phyloP scores from a whole-genome alignment of 1,140 invertebrate species.

The Drosophila busckii region DNA sequence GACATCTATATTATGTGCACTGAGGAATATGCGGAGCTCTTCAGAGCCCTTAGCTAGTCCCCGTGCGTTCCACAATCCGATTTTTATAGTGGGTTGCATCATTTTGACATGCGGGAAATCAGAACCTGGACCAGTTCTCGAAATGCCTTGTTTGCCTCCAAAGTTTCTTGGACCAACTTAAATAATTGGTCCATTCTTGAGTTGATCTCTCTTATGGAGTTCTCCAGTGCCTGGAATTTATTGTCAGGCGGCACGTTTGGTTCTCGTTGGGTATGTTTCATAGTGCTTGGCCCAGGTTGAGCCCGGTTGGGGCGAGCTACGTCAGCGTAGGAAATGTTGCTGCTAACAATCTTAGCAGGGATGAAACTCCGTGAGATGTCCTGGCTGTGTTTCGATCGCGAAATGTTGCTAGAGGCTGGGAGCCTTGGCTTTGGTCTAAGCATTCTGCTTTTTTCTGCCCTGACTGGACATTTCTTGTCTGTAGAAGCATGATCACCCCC shows the following conservation, averaged over 20 bases:
- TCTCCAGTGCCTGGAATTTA: constrained; percentile 8
- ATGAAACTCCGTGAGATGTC: not conserved
- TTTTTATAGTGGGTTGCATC: constrained; percentile 6
- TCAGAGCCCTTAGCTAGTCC: not conserved
- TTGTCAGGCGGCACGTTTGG: not conserved
- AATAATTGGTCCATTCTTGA: constrained; percentile 19
- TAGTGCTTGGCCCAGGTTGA: too few relatives aligned
- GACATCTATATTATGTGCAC: not conserved
- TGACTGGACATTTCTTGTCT: constrained; percentile 3
- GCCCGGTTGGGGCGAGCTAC: too few relatives aligned
- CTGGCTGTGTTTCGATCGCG: too few relatives aligned
- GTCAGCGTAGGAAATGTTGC: constrained; percentile 4
- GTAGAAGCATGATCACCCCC: constrained; percentile 2
- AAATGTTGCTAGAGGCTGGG: not conserved
- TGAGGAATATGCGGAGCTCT: constrained; percentile 10
- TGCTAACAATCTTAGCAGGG: constrained; percentile 2
- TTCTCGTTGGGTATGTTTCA: not conserved
- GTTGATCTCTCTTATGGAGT: constrained; percentile 9
- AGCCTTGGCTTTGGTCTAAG: constrained; percentile 8
- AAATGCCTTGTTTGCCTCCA: constrained; percentile 15
- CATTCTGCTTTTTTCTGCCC: constrained; percentile 1
- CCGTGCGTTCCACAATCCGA: constrained; percentile 13
- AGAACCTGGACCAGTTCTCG: constrained; percentile 13
- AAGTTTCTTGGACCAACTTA: constrained; percentile 14
- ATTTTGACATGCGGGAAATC: constrained; percentile 4